Percentiles rank a stretch among this genome's conserved stretches.
Conservation (phyloP, 2,888 invertebrate species). For the Dryomyza anilis region DNA sequence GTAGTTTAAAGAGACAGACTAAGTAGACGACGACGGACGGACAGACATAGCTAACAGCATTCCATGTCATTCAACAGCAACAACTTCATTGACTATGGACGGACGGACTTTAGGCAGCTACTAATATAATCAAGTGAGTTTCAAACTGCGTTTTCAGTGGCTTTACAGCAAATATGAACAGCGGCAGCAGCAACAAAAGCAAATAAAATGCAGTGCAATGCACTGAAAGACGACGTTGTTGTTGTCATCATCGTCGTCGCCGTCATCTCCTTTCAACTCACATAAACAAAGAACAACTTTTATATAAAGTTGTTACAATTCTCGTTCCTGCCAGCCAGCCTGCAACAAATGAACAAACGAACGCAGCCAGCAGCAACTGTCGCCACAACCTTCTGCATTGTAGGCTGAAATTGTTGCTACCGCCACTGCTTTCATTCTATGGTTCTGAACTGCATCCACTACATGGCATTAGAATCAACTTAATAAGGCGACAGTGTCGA, state of each 20-base stretch:
- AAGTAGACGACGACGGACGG: too few relatives aligned
- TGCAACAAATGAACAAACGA: too few relatives aligned
- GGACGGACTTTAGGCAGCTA: too few relatives aligned
- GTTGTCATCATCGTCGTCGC: neutral
- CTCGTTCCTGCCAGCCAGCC: neutral
- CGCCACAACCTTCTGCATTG: too few relatives aligned
- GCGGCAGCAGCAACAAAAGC: neutral
- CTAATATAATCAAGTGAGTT: too few relatives aligned
- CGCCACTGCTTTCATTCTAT: neutral
- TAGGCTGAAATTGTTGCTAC: too few relatives aligned
- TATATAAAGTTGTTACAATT: slow-evolving; percentile 16
- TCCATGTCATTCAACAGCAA: too few relatives aligned
- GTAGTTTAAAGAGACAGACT: too few relatives aligned
- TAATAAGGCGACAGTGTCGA: slow-evolving; percentile 6
- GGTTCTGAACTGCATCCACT: neutral
- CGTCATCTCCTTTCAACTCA: neutral
- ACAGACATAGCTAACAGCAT: too few relatives aligned
- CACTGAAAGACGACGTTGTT: neutral
- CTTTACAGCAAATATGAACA: neutral
- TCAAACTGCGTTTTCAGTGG: too few relatives aligned
- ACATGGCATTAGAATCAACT: neutral
- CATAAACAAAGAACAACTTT: slow-evolving; percentile 2
- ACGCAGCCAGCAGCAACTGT: too few relatives aligned
- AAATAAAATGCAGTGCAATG: slow-evolving; percentile 11
- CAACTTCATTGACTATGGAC: too few relatives aligned